Percentiles rank a stretch among this genome's conserved stretches.
phyloP scores from a whole-genome alignment of 2,113 vertebrate genomes.

The Xiphophorus maculatus region DNA sequence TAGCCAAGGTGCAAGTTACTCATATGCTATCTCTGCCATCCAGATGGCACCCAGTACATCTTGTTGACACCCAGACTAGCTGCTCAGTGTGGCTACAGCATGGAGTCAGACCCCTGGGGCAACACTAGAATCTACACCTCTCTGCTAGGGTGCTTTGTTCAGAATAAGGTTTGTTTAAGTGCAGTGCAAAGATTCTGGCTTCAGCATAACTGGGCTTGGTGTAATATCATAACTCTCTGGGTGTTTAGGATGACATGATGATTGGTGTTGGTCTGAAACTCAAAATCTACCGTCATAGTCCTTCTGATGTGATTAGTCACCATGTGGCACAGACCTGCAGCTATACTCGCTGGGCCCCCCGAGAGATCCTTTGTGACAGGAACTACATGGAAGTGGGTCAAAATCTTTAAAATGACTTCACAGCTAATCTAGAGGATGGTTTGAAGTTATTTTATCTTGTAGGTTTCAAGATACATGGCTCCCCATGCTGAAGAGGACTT shows the following conservation, averaged over 20 bases:
- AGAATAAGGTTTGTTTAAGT: constrained; percentile 58
- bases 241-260: constrained; percentile 46
- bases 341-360: constrained; percentile 70
- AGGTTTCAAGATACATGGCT: constrained; percentile 62
- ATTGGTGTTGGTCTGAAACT: constrained; percentile 68
- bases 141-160: constrained; percentile 75
- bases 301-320: constrained; percentile 38
- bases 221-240: not conserved
- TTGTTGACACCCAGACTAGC: constrained; percentile 68
- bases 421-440: not conserved
- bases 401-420: no score
- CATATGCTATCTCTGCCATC: not conserved
- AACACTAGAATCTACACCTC: constrained; percentile 76
- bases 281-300: constrained; percentile 40
- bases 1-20: not conserved
- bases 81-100: constrained; percentile 79
- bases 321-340: constrained; percentile 66
- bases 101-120: constrained; percentile 79
- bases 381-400: constrained; percentile 81
- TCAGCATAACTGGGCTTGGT: no score
- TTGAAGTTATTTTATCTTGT: fast-evolving
- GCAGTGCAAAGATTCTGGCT: no score
- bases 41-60: constrained; percentile 69
- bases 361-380: constrained; percentile 76
- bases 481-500: constrained; percentile 9